Conservation (phyloP, 2,888 invertebrate species). For the Ophion slaviceki region DNA sequence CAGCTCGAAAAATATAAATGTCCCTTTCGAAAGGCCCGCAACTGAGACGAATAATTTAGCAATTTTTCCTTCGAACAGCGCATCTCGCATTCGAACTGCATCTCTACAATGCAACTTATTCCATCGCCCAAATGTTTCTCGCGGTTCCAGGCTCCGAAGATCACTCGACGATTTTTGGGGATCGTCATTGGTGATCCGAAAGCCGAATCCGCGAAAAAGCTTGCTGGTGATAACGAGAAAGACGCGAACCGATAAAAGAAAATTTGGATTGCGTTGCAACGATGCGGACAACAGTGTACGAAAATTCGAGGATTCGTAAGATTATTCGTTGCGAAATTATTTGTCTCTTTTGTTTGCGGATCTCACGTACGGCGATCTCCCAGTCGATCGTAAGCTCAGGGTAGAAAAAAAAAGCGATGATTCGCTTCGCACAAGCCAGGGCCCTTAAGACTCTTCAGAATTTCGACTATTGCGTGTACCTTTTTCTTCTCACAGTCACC, state of each 20-base stretch:
- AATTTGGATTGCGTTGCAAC: neutral
- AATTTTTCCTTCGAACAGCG: neutral
- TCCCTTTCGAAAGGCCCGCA: neutral
- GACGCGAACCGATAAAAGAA: neutral
- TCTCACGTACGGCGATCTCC: neutral
- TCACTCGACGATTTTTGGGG: neutral
- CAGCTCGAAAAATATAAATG: slow-evolving; percentile 49
- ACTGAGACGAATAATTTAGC: neutral
- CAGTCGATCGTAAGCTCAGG: neutral
- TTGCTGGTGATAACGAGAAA: neutral
- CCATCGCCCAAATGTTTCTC: neutral
- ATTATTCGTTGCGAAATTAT: neutral
- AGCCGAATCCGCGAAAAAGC: too few relatives aligned
- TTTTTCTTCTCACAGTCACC: neutral
- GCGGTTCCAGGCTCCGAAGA: neutral
- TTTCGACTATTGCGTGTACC: neutral
- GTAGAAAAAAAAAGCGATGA: neutral
- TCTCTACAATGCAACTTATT: neutral
- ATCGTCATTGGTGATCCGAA: neutral
- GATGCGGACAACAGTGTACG: neutral
- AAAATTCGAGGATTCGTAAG: neutral
- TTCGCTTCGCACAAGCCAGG: neutral
- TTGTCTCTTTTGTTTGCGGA: neutral
- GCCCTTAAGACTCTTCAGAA: neutral
- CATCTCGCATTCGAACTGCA: too few relatives aligned